Percentiles rank a stretch among this genome's conserved stretches.
These are phyloP conservation scores for Acrobasis consociella DNA, from an alignment of 2,888 invertebrate species.

Conservation along the genomic window DNA sequence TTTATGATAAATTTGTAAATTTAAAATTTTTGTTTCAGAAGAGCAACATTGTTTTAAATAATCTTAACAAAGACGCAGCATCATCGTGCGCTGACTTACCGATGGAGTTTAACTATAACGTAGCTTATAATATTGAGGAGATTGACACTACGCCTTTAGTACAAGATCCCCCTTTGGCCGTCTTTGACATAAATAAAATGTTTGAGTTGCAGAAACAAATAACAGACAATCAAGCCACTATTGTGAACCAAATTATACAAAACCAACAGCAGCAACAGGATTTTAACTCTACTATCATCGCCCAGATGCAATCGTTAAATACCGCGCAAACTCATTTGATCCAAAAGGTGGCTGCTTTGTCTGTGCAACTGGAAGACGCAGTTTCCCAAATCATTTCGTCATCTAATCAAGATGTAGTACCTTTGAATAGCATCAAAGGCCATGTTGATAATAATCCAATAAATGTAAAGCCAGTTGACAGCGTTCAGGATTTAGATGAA, in stretches of 20 bases:
- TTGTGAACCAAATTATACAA: no score
- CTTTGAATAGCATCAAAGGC: constrained; percentile 25
- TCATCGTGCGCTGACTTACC: constrained; percentile 1
- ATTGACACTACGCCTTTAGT: no score
- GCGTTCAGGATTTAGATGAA: constrained; percentile 25
- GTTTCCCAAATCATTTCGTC: constrained; percentile 25
- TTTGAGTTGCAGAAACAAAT: no score
- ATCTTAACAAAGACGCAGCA: no score
- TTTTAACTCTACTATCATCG: no score
- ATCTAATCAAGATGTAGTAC: constrained; percentile 20
- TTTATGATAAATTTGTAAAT: constrained; percentile 16
- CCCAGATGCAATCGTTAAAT: no score
- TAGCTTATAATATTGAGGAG: no score
- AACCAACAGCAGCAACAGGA: no score
- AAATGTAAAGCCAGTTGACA: constrained; percentile 26
- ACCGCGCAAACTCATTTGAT: no score
- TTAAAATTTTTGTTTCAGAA: constrained; percentile 9
- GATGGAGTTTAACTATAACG: constrained; percentile 16
- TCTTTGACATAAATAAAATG: no score
- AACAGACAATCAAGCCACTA: no score
- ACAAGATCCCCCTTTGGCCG: no score
- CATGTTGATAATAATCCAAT: constrained; percentile 26
- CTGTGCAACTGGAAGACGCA: constrained; percentile 27
- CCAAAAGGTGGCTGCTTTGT: constrained; percentile 1
- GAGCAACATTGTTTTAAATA: constrained; percentile 2